A percentile compares a stretch with the other conserved stretches of the same genome.
These are phyloP conservation scores for Acrocephalus scirpaceus DNA, from an alignment of 2,797 vertebrate genomes.

Conservation along the genomic window DNA sequence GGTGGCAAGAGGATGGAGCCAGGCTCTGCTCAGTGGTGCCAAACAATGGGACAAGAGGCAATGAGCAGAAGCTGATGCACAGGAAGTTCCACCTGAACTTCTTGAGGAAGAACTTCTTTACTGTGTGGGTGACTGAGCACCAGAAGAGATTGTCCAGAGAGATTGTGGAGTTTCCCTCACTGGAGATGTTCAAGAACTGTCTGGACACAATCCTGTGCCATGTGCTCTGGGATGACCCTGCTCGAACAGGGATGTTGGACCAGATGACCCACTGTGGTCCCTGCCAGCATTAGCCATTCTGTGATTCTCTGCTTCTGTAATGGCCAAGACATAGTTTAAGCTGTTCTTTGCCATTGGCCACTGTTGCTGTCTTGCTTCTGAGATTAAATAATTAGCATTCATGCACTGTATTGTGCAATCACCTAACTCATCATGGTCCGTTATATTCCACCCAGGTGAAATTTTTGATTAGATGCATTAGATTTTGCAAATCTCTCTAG, in stretches of 20 bases:
- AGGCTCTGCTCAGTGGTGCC: neutral
- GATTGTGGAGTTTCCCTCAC: neutral
- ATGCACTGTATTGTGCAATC: neutral
- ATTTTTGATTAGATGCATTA: neutral
- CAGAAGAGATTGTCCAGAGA: neutral
- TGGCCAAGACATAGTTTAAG: neutral
- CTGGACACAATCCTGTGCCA: neutral
- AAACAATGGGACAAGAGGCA: too few species aligned
- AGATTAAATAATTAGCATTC: neutral
- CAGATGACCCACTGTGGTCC: neutral
- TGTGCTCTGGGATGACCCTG: neutral
- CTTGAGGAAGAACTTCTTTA: neutral
- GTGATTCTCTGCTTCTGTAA: neutral
- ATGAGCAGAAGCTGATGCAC: neutral
- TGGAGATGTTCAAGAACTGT: rapidly evolving
- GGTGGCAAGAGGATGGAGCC: rapidly evolving
- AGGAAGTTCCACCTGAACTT: neutral
- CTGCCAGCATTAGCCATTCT: neutral
- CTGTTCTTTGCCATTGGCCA: neutral
- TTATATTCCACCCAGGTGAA: neutral
- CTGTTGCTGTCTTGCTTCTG: neutral
- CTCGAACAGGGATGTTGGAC: neutral
- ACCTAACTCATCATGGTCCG: neutral
- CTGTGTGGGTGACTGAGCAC: neutral
- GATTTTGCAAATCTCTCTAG: neutral